These are phyloP conservation scores for Nettapus auritus DNA, from an alignment of 2,113 vertebrate species.

Conservation along the genomic window DNA sequence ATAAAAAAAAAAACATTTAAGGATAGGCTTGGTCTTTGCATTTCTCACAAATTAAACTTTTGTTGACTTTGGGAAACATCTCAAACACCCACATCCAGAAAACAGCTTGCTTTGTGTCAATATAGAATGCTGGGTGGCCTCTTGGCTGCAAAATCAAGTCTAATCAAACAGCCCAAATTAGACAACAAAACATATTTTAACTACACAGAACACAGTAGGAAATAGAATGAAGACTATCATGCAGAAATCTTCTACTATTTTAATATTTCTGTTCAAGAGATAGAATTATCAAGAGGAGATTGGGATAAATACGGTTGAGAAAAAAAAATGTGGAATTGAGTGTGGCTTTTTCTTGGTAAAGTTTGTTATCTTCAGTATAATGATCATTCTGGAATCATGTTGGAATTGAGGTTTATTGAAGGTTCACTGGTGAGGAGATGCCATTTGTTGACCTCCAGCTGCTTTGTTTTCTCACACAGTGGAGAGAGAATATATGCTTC, in stretches of 20 bases:
- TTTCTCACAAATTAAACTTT: conserved; percentile 6
- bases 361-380: neutral
- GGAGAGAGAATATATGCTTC: conserved; percentile 18
- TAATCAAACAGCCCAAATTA: neutral
- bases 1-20: neutral
- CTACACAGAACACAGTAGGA: neutral
- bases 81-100: conserved; percentile 4
- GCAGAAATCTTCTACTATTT: neutral
- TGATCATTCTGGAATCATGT: neutral
- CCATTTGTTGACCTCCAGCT: conserved; percentile 41
- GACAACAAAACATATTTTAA: neutral
- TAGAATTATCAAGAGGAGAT: neutral
- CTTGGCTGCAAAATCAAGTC: neutral
- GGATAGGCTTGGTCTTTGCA: conserved; percentile 11
- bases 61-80: neutral
- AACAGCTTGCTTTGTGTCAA: neutral
- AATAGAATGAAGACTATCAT: neutral
- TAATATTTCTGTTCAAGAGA: neutral
- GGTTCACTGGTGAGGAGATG: conserved; percentile 40
- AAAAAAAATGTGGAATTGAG: neutral
- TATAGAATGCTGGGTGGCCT: conserved; percentile 18
- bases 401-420: conserved; percentile 13
- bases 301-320: neutral
- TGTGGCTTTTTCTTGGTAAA: neutral
- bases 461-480: conserved; percentile 44